phyloP scores from a whole-genome alignment of 1,140 invertebrate genomes.

The Drosophila saltans region DNA sequence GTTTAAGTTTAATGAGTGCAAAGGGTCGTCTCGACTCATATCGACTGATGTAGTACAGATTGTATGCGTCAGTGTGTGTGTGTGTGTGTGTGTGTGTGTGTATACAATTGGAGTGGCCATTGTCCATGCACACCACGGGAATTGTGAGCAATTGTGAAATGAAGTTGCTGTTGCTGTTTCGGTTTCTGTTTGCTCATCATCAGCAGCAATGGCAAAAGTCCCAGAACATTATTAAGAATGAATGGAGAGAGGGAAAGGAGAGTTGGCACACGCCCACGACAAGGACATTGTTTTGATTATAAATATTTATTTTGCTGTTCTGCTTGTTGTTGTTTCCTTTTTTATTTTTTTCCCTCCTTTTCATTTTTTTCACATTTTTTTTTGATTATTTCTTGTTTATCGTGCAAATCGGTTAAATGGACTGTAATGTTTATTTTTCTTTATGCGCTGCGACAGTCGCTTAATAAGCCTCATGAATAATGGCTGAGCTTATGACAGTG shows the following conservation, averaged over 20 bases:
- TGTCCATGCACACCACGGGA: not conserved
- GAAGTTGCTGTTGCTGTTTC: slow-evolving; percentile 28
- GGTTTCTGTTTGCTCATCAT: slow-evolving; percentile 36
- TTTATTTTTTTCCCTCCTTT: slow-evolving; percentile 35
- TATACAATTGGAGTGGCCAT: slow-evolving; percentile 32
- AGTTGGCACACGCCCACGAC: slow-evolving; percentile 7
- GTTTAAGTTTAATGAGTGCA: slow-evolving; percentile 74
- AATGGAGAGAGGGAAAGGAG: no score
- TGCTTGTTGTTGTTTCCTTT: slow-evolving; percentile 59
- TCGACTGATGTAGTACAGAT: not conserved
- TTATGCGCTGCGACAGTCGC: slow-evolving; percentile 52
- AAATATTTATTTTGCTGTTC: slow-evolving; percentile 75
- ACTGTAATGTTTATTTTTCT: slow-evolving; percentile 72
- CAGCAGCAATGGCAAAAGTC: slow-evolving; percentile 31
- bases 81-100: slow-evolving; percentile 27
- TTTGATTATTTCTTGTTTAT: slow-evolving; percentile 32
- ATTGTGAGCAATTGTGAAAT: slow-evolving; percentile 5
- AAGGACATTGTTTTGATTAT: slow-evolving; percentile 71
- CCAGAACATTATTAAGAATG: slow-evolving; percentile 11
- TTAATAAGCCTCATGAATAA: slow-evolving; percentile 75
- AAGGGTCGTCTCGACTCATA: slow-evolving; percentile 7
- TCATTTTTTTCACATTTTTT: slow-evolving; percentile 13
- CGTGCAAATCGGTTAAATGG: slow-evolving; percentile 75
- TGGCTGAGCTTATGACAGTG: slow-evolving; percentile 43
- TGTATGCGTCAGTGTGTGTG: not conserved